Evolutionary conservation across 2,888 invertebrate genomes (phyloP).

Genomic region (Tenodera sinensis): DNA sequence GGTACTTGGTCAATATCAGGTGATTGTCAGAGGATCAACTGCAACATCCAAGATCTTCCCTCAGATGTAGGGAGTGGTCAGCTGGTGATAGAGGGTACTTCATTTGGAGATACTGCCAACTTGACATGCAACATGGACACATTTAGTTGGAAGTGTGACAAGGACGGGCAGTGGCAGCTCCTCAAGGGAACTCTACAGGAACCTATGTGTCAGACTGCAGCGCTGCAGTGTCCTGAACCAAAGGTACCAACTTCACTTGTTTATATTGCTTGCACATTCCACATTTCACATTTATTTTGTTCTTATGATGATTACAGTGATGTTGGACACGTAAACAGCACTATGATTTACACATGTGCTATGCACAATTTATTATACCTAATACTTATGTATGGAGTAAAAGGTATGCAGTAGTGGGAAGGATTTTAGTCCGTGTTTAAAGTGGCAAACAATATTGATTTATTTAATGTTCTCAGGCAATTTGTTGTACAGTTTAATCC

Average conservation of each 20-base stretch:
- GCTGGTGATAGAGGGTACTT: neutral
- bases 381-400: no score
- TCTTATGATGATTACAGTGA: no score
- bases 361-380: no score
- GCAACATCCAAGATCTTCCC: conserved; percentile 7
- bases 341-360: no score
- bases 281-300: no score
- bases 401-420: no score
- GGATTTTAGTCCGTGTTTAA: no score
- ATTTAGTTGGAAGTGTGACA: neutral
- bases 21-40: conserved; percentile 7
- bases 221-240: neutral
- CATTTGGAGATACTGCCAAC: neutral
- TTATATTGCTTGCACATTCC: no score
- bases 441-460: no score
- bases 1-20: conserved; percentile 23
- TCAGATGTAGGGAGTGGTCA: neutral
- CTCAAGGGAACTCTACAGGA: neutral
- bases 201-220: neutral
- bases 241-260: neutral
- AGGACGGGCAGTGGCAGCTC: neutral
- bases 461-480: no score
- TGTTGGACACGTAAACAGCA: no score
- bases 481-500: no score
- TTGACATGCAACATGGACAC: neutral